phyloP scores from a whole-genome alignment of 1,140 invertebrate genomes.

The Phymorhynchus buccinoides region DNA sequence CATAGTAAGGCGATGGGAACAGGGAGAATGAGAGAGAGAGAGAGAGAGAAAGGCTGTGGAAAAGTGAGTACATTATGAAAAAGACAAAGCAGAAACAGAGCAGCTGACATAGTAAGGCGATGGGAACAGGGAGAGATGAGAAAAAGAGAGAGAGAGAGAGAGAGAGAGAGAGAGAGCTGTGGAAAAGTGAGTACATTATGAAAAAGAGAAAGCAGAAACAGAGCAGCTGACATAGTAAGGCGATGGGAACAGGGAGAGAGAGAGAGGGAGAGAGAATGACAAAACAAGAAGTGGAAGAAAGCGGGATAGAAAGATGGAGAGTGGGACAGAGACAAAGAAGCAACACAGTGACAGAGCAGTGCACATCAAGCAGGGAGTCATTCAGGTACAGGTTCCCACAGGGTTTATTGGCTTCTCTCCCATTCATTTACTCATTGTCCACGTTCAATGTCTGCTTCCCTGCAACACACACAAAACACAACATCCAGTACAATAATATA shows the following conservation, averaged over 20 bases:
- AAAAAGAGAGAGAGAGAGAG: conserved; percentile 31
- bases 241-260: not conserved
- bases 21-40: too few species aligned
- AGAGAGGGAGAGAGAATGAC: not conserved
- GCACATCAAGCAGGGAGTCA: conserved; percentile 18
- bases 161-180: conserved; percentile 14
- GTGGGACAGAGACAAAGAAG: not conserved
- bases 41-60: too few species aligned
- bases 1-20: too few species aligned
- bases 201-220: too few species aligned
- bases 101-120: too few species aligned
- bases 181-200: not conserved
- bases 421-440: conserved; percentile 61
- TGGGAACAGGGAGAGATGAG: not conserved
- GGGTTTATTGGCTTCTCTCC: conserved; percentile 42
- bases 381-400: not conserved
- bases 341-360: too few species aligned
- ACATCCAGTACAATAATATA: too few species aligned
- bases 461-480: too few species aligned
- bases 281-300: not conserved
- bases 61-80: too few species aligned
- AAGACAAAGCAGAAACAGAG: not conserved
- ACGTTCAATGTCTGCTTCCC: conserved; percentile 66
- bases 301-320: not conserved
- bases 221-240: not conserved